Percentiles rank a stretch among this genome's conserved stretches.
Conservation (phyloP, 2,888 invertebrate genomes). For the Phyto melanocephala region DNA sequence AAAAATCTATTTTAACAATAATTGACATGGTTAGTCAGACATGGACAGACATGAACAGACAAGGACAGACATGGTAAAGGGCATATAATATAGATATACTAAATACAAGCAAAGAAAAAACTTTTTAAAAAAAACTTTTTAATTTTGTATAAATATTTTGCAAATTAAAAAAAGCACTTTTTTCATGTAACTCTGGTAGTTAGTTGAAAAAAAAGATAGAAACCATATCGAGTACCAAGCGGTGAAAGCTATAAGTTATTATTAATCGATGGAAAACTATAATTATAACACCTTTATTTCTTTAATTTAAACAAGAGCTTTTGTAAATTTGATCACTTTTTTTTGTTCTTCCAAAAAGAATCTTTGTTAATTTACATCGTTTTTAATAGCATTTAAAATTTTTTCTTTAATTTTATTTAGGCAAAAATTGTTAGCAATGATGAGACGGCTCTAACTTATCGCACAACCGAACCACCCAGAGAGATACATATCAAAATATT, state of each 20-base stretch:
- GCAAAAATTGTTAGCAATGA: constrained; percentile 85
- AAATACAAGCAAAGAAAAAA: too few species aligned
- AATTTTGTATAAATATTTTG: not conserved
- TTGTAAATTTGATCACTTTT: not conserved
- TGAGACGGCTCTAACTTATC: constrained; percentile 85
- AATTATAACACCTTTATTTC: constrained; percentile 13
- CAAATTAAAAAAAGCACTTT: constrained; percentile 7
- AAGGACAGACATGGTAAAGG: too few species aligned
- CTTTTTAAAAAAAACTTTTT: too few species aligned
- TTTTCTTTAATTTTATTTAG: constrained; percentile 78
- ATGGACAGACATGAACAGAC: too few species aligned
- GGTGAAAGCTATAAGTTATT: constrained; percentile 30
- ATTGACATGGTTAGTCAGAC: too few species aligned
- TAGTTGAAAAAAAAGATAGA: not conserved
- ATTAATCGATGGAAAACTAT: not conserved
- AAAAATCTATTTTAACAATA: too few species aligned
- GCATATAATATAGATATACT: too few species aligned
- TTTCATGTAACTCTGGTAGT: not conserved
- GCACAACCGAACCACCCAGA: constrained; percentile 85
- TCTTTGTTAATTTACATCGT: not conserved
- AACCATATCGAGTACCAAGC: not conserved
- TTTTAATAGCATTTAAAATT: not conserved
- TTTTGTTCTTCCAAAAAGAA: not conserved
- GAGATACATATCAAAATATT: constrained; percentile 86
- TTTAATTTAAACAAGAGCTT: not conserved